Evolutionary conservation across 2,888 invertebrate genomes (phyloP).

Genomic region (Phymatocera aterrima): DNA sequence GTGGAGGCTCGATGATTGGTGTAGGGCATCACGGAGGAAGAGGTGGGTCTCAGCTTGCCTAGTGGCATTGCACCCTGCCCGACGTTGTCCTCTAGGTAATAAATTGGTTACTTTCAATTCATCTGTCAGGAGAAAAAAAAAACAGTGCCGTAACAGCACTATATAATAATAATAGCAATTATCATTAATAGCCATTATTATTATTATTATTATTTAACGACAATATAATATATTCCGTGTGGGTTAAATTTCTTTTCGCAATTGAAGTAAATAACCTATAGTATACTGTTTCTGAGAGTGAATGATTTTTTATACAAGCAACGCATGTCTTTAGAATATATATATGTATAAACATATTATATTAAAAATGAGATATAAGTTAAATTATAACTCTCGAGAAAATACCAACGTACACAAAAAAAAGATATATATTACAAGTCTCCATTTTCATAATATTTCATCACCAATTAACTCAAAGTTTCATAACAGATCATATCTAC

Average conservation of each 20-base stretch:
- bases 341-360: neutral
- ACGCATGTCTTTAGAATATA: conserved; percentile 34
- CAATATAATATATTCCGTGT: neutral
- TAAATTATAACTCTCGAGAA: conserved; percentile 19
- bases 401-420: neutral
- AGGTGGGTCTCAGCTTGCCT: conserved; percentile 76
- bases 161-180: too few species aligned
- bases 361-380: neutral
- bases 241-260: conserved; percentile 41
- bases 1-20: conserved; percentile 71
- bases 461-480: conserved; percentile 15
- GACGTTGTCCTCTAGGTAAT: conserved; percentile 80
- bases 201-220: too few species aligned
- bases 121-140: conserved; percentile 25
- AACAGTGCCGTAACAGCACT: neutral
- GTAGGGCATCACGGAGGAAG: conserved; percentile 70
- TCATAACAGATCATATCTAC: neutral
- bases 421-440: too few species aligned
- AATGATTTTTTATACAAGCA: conserved; percentile 52
- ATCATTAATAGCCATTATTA: neutral
- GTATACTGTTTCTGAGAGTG: conserved; percentile 49
- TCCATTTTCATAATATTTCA: neutral
- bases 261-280: conserved; percentile 46
- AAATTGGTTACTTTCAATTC: conserved; percentile 38
- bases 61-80: conserved; percentile 84